Percentiles rank a stretch among this genome's conserved stretches.
Evolutionary conservation across 2,797 vertebrate species (phyloP).

Genomic region (Amazona finschi): DNA sequence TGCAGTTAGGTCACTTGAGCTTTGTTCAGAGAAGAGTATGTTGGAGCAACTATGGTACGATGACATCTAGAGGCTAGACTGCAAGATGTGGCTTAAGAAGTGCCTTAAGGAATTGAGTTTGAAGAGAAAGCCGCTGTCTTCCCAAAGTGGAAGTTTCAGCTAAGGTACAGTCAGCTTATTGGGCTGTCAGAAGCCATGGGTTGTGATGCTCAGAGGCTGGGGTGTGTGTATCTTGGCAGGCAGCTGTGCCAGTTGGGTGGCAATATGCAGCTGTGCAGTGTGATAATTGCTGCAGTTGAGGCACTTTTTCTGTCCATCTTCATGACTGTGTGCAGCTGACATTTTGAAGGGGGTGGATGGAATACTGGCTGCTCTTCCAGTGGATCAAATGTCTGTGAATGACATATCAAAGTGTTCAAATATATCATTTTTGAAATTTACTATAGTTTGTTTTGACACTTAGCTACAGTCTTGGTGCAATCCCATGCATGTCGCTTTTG

Average conservation of each 20-base stretch:
- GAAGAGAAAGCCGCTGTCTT: not conserved
- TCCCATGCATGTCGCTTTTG: not conserved
- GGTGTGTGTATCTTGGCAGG: fast-evolving
- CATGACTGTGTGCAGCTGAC: not conserved
- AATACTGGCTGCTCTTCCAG: fast-evolving
- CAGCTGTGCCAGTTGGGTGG: not conserved
- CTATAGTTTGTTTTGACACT: not conserved
- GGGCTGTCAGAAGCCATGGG: not conserved
- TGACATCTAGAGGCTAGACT: not conserved
- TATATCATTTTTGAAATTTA: fast-evolving
- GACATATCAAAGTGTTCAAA: not conserved
- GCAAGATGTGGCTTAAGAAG: not conserved
- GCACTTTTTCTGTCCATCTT: not conserved
- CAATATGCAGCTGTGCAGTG: not conserved
- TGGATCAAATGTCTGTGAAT: not conserved
- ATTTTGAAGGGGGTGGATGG: not conserved
- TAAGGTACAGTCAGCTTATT: fast-evolving
- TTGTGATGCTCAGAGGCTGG: not conserved
- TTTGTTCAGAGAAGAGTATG: not conserved
- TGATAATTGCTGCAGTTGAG: not conserved
- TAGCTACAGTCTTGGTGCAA: fast-evolving
- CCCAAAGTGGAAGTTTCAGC: not conserved
- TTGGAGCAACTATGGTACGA: not conserved
- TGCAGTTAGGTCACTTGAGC: not conserved
- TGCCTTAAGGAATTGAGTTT: fast-evolving